Evolutionary conservation across 2,888 invertebrate species (phyloP).

Genomic region (Ormia ochracea): DNA sequence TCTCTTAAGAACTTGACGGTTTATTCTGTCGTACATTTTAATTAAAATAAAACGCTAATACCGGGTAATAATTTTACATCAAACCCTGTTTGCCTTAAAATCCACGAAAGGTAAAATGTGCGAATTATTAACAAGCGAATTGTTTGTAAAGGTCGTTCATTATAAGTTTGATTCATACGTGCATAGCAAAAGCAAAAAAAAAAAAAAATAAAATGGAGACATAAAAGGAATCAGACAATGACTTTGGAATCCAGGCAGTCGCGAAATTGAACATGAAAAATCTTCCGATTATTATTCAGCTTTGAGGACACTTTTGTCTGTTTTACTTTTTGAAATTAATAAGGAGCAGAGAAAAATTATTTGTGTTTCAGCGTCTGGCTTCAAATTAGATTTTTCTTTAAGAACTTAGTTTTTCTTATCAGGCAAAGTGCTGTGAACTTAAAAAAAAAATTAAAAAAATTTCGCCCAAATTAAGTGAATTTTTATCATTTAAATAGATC

Average conservation of each 20-base stretch:
- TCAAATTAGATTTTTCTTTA: too few species aligned
- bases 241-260: background rate
- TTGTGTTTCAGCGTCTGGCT: too few species aligned
- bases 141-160: slow-evolving; percentile 28
- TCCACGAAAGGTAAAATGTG: slow-evolving; percentile 16
- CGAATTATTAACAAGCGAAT: slow-evolving; percentile 39
- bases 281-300: background rate
- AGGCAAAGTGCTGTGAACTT: too few species aligned
- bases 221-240: slow-evolving; percentile 11
- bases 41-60: slow-evolving; percentile 19
- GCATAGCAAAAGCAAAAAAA: background rate
- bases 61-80: background rate
- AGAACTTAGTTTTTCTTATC: too few species aligned
- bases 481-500: too few species aligned
- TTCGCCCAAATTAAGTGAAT: too few species aligned
- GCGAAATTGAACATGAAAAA: background rate
- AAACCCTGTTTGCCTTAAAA: background rate
- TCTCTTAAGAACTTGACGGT: slow-evolving; percentile 12
- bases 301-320: too few species aligned
- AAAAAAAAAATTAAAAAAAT: too few species aligned
- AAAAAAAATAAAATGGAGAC: background rate
- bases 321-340: too few species aligned
- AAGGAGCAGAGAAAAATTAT: too few species aligned
- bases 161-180: slow-evolving; percentile 8
- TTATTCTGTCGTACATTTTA: slow-evolving; percentile 7